Evolutionary conservation across 2,888 invertebrate genomes (phyloP), one percentile per base, ranked within the genome.

Genomic region (Drosophila prolongata): DNA sequence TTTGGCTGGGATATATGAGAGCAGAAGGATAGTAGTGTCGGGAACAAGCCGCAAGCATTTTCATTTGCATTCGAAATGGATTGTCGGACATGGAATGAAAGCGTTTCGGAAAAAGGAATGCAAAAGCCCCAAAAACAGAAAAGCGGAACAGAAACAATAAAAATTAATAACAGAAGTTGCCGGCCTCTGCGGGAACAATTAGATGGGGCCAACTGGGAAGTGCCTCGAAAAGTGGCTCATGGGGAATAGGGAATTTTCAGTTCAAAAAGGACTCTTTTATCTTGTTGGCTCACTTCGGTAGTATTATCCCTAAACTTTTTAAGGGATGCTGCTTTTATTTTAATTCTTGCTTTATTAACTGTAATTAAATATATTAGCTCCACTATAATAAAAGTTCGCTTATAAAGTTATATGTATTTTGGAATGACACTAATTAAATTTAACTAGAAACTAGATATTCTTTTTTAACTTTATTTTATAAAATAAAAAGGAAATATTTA

Each of bases 141-240:
- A n/a, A 30, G 14, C 46, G 27, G 27, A 44, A 47, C 54, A 50
- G 52, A 55, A 76, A 75, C 60, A 77, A 77, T 79, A 58, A 65
- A 80, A 82, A 76, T 82, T 86, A 79, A 75, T 69, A 77, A 72
- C 61, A 55, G 69, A 77, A 77, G 66, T 77, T 77, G 62, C 30
- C 42, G 30, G 55, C 43, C 58, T 43, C 52, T 10, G 5, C 13
- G 43, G 30, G 40, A 46, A 35, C 59, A 69, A 70, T 70, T 68
- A 58, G 50, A 38, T 24, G 67, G 27, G 34, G 58, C 44, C 53
- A 53, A 57, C 44, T 69, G 37, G 47, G 49, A 42, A 65, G 49
- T n/a, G 10, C 10, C 38, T 42, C 9, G 30, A 16, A n/a, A 66
- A 66, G 38, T 52, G 52, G 47, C 47, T 62, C 38, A 4, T 10